These are phyloP conservation scores for Vandiemenella viatica DNA, from an alignment of 2,888 invertebrate species.

Conservation along the genomic window DNA sequence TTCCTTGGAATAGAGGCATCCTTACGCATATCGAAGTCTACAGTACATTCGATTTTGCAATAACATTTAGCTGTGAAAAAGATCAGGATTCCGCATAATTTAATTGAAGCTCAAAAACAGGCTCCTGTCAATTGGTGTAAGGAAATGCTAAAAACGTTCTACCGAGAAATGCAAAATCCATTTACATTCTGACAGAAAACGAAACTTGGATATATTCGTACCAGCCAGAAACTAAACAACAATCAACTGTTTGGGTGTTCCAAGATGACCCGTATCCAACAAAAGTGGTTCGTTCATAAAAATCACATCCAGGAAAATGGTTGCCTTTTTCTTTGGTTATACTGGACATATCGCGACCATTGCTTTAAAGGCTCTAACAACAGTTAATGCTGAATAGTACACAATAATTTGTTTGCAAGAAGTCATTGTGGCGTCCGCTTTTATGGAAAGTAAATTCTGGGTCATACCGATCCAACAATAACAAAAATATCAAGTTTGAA, in stretches of 20 bases:
- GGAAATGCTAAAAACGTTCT: constrained; percentile 15
- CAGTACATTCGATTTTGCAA: too few species aligned
- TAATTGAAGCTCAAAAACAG: too few species aligned
- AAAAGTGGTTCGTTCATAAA: neutral
- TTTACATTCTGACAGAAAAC: constrained; percentile 11
- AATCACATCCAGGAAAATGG: neutral
- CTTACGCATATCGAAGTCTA: neutral
- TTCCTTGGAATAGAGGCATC: neutral
- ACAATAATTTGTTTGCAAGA: too few species aligned
- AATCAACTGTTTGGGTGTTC: constrained; percentile 21
- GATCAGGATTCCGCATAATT: neutral
- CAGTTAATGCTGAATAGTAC: too few species aligned
- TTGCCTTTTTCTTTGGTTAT: neutral
- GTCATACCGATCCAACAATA: too few species aligned
- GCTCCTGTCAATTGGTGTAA: too few species aligned
- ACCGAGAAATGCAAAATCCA: neutral
- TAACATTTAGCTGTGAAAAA: too few species aligned
- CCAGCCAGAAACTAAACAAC: constrained; percentile 8
- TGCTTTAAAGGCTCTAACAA: too few species aligned
- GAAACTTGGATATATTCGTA: too few species aligned
- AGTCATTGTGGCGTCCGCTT: too few species aligned
- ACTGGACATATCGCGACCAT: neutral
- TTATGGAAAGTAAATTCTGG: too few species aligned
- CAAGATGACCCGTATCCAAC: constrained; percentile 1
- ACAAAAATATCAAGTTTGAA: too few species aligned